Evolutionary conservation across 2,888 invertebrate species (phyloP), one percentile per base, ranked within the genome.

Genomic region (Cheilosia urbana): DNA sequence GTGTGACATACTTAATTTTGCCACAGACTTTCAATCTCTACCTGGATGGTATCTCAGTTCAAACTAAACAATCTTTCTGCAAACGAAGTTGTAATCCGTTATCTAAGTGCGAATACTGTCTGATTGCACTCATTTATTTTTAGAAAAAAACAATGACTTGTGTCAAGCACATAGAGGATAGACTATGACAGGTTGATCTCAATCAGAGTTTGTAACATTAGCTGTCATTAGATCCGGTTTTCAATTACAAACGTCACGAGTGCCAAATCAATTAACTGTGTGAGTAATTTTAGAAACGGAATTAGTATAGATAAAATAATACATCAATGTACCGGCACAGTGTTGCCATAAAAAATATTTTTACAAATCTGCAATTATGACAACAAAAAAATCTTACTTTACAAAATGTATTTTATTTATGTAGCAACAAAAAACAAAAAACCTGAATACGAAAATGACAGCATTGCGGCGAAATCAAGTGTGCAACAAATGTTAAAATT

Each of bases 151-250:
- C 11, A 37, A 37, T 37, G 34, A 11, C 30, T 30, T 37, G 11
- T 13, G 11, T 11, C 34, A 34, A 34, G 3, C 19, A 6, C n/a
- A 15, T 5, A 17, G 17, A n/a, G 1, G 4, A n/a, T 45, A 9
- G 7, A 51, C 15, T 13, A 51, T 13, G 27, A 4, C 11, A 40
- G 15, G n/a, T 47, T 24, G 19, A 21, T 27, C 47, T 24, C 37
- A 6, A 6, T 47, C 30, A 15, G 47, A 13, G 34, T n/a, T 37
- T 49, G 27, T 45, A 9, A n/a, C 11, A 57, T 21, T 34, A 6
- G 9, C 40, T 63, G 55, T 69, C 71, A 63, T 34, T 34, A 34
- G 51, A 73, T 79, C 79, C 60, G 53, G 79, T 79, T 73, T 42
- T 17, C 7, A 17, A 49, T 42, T 27, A 37, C 13, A 13, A 42